Evolutionary conservation across 2,797 vertebrate genomes (phyloP), one percentile per base, ranked within the genome.

Genomic region (Eupleurogrammus muticus): DNA sequence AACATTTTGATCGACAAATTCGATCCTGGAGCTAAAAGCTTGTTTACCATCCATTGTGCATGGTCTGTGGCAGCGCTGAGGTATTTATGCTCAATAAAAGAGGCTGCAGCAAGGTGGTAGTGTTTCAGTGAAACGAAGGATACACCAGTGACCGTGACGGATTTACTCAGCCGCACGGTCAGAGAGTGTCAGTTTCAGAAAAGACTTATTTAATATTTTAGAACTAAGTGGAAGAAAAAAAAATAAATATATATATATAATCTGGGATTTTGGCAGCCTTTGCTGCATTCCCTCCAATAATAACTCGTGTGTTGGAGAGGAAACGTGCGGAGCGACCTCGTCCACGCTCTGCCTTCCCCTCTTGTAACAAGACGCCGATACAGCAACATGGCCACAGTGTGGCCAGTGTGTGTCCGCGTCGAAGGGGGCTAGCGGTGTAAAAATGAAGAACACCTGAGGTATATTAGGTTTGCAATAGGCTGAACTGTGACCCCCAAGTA

Each of bases 401-500:
- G 9, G 69, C 55, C 56, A 62, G 78, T 79, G 74, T 79, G 70
- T 36, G 66, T 76, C 36, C 54, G 66, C 4, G 70, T 69, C 69
- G 65, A 79, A 75, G 52, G 72, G 56, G 69, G 46, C 12, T n/a
- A 52, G 55, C 48, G 44, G 77, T 76, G 81, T 70, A 83, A 76
- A 91, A 88, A 87, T 86, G 67, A 87, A 83, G 79, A 92, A 92
- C 92, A 94, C 92, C 92, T 92, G 92, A 94, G 80, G 82, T 85
- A 90, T 88, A 93, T 93, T 91, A 94, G 81, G 80, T 84, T 89
- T 90, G 82, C 85, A 85, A 85, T 77, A 90, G 80, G 61, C 80
- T 92, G 90, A 94, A 93, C 92, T 92, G 78, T 94, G 92, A 90
- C 90, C 89, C 84, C 81, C 60, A 76, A 79, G 82, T 70, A 93